Conservation (phyloP, 2,797 vertebrate genomes). For the Falco berigora region DNA sequence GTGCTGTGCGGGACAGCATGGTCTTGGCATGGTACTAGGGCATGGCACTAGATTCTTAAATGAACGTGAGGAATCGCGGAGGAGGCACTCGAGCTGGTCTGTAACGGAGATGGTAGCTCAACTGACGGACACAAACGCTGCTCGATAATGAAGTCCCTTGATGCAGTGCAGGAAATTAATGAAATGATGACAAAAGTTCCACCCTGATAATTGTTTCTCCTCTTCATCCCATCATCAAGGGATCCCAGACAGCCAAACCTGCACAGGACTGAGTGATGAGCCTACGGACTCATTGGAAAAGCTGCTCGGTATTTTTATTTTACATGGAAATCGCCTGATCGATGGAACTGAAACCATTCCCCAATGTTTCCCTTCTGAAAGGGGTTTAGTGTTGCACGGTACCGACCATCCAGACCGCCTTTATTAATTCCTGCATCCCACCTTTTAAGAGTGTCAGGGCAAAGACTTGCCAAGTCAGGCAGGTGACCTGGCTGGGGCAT, state of each 20-base stretch:
- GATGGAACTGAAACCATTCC: not conserved
- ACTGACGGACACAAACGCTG: accelerated
- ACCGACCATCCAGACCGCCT: not conserved
- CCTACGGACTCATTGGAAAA: not conserved
- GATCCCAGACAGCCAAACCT: not conserved
- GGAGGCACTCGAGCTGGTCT: not conserved
- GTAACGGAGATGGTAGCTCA: not conserved
- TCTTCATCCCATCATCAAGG: not conserved
- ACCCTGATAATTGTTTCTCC: not conserved
- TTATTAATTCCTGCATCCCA: not conserved
- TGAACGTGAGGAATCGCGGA: not conserved
- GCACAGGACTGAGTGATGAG: not conserved
- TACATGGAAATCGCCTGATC: not conserved
- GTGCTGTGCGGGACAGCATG: not conserved
- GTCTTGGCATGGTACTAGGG: not conserved
- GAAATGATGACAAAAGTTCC: not conserved
- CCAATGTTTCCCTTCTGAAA: not conserved
- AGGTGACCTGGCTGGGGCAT: accelerated
- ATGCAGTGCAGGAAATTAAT: not conserved
- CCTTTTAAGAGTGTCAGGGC: not conserved
- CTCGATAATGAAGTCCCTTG: not conserved
- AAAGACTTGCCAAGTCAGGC: not conserved
- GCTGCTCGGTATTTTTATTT: not conserved
- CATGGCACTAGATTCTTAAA: not conserved
- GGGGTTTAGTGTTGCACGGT: not conserved